These are phyloP conservation scores for Campylorhamphus procurvoides DNA, from an alignment of 2,113 vertebrate species.

Conservation along the genomic window DNA sequence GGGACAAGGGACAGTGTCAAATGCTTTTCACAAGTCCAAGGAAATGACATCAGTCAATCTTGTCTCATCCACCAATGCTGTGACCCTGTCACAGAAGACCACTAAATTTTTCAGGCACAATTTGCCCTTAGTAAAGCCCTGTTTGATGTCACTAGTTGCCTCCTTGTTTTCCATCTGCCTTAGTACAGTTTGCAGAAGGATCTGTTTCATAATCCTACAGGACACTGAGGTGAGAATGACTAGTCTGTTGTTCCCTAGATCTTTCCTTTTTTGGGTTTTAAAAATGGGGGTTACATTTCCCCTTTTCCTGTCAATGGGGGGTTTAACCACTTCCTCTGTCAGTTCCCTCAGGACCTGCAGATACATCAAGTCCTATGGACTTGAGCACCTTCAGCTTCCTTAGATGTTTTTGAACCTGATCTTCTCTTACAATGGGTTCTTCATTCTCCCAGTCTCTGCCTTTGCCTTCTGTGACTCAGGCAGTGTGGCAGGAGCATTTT, in stretches of 20 bases:
- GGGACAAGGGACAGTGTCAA: background rate
- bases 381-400: background rate
- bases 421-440: background rate
- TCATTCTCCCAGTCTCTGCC: background rate
- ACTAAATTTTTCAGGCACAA: background rate
- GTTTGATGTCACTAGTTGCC: background rate
- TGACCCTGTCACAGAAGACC: background rate
- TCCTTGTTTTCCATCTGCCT: background rate
- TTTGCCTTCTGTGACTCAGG: background rate
- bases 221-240: background rate
- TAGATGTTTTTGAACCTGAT: background rate
- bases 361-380: background rate
- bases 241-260: background rate
- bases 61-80: background rate
- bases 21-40: background rate
- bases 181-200: background rate
- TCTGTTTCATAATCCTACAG: background rate
- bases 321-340: background rate
- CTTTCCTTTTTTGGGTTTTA: background rate
- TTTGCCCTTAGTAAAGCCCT: background rate
- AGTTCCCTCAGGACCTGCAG: background rate
- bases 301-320: background rate
- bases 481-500: background rate
- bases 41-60: background rate
- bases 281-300: background rate